Percentiles rank a stretch among this genome's conserved stretches.
Evolutionary conservation across 2,113 vertebrate genomes (phyloP).

Genomic region (Heterotis niloticus): DNA sequence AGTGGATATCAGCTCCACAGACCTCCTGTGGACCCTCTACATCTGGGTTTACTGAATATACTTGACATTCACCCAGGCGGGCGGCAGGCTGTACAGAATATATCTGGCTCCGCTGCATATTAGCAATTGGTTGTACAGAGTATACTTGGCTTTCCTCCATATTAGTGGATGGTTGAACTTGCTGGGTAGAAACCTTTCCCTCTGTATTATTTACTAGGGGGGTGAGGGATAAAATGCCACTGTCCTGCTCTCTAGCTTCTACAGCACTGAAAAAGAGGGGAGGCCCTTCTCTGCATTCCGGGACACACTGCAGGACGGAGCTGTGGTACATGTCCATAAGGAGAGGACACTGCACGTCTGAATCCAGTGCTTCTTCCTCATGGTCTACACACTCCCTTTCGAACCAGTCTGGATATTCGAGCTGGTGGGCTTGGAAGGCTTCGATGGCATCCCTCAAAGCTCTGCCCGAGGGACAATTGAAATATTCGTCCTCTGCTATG

Average conservation of each 20-base stretch:
- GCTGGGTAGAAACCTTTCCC: neutral
- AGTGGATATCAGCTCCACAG: neutral
- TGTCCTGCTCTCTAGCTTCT: neutral
- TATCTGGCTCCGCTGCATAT: neutral
- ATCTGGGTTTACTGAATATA: conserved; percentile 1
- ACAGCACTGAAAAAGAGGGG: conserved; percentile 18
- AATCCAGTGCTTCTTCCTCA: conserved; percentile 47
- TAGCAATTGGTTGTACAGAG: neutral
- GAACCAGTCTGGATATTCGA: conserved; percentile 76
- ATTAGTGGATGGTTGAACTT: neutral
- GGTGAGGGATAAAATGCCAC: neutral
- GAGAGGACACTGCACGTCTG: neutral
- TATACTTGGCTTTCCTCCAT: neutral
- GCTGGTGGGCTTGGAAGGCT: conserved; percentile 73
- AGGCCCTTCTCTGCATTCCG: conserved; percentile 45
- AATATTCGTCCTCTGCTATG: conserved; percentile 66
- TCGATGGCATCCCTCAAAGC: conserved; percentile 62
- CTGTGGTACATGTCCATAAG: neutral
- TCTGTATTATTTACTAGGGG: conserved; percentile 1
- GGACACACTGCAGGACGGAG: conserved; percentile 18
- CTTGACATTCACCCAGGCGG: neutral
- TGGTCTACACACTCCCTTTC: conserved; percentile 63
- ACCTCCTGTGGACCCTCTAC: neutral
- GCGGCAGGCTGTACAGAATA: neutral
- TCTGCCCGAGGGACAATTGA: conserved; percentile 63